Conservation (phyloP, 1,140 invertebrate species). For the Ostrea denselamellosa region DNA sequence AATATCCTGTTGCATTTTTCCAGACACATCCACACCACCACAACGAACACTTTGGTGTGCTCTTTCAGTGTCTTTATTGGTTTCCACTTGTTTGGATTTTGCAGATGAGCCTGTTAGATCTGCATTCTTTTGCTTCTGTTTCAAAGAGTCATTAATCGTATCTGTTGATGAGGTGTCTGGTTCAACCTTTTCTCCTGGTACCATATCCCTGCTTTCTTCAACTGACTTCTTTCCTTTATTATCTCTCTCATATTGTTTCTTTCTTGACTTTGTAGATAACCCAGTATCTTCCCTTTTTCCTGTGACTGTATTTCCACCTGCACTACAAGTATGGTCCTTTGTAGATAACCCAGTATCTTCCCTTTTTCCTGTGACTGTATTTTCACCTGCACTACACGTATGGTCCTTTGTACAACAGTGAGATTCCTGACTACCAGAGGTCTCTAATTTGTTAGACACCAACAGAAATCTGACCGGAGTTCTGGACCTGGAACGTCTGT, state of each 20-base stretch:
- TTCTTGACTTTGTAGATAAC: background rate
- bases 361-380: background rate
- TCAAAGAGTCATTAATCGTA: background rate
- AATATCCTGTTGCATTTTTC: background rate
- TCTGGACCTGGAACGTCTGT: background rate
- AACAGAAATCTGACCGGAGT: conserved; percentile 6
- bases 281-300: background rate
- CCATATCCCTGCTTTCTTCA: background rate
- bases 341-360: background rate
- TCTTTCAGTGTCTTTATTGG: background rate
- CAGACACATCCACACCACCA: background rate
- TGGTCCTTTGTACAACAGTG: background rate
- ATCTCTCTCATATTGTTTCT: background rate
- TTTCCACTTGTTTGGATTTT: background rate
- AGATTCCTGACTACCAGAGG: background rate
- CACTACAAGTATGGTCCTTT: background rate
- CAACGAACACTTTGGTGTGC: background rate
- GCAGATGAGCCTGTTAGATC: background rate
- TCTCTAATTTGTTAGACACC: conserved; percentile 12
- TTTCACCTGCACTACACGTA: background rate
- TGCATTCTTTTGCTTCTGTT: background rate
- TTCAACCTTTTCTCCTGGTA: background rate
- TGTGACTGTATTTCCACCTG: background rate
- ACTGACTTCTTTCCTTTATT: background rate
- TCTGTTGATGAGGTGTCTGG: background rate